phyloP scores from a whole-genome alignment of 2,113 vertebrate genomes.

The Leptosomus discolor region DNA sequence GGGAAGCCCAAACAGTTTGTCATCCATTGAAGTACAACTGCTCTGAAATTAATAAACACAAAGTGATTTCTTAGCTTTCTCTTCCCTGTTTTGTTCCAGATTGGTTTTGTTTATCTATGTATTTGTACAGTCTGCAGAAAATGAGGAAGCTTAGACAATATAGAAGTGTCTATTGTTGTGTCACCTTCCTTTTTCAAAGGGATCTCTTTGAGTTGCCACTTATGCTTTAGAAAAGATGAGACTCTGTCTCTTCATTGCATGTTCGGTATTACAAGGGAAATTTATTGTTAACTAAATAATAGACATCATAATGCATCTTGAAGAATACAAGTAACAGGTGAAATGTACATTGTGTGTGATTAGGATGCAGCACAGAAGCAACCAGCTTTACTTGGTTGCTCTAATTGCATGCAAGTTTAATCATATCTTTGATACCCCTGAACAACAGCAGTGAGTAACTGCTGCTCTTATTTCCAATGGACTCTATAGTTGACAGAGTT shows the following conservation, averaged over 20 bases:
- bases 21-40: background rate
- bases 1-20: background rate
- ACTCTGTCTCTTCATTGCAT: background rate
- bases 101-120: background rate
- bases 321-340: background rate
- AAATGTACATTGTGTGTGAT: background rate
- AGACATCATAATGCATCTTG: background rate
- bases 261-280: background rate
- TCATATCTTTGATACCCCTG: background rate
- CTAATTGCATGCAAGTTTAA: background rate
- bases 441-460: background rate
- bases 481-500: background rate
- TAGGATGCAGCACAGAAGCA: background rate
- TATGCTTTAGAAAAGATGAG: background rate
- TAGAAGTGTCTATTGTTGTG: background rate
- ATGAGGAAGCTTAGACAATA: background rate
- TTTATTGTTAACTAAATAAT: background rate
- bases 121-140: background rate
- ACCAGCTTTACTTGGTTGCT: background rate
- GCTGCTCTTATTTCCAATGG: background rate
- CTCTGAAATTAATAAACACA: background rate
- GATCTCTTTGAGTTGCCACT: background rate
- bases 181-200: background rate
- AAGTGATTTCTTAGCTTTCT: background rate
- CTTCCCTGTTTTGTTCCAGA: background rate